Percentiles rank a stretch among this genome's conserved stretches.
These are phyloP conservation scores for Gorsachius goisagi DNA, from an alignment of 2,113 vertebrate genomes.

Conservation along the genomic window DNA sequence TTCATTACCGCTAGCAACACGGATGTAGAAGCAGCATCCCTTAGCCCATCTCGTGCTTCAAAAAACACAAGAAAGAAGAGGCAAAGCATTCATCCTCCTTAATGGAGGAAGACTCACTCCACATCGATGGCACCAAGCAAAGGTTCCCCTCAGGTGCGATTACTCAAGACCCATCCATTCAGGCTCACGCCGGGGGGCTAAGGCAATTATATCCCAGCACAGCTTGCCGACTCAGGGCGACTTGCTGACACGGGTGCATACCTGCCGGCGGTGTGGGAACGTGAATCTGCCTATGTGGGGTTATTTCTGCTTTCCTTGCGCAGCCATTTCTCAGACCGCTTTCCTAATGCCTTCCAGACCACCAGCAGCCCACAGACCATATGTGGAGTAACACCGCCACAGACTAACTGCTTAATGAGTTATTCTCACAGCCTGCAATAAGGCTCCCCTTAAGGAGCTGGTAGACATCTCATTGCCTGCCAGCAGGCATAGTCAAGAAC, in stretches of 20 bases:
- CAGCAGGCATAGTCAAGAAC: not conserved
- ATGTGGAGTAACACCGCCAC: not conserved
- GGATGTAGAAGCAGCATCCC: conserved; percentile 5
- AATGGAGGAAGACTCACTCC: not conserved
- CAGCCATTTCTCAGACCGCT: conserved; percentile 8
- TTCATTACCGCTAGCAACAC: conserved; percentile 22
- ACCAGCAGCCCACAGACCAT: conserved; percentile 17
- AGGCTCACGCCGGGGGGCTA: not conserved
- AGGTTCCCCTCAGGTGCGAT: not conserved
- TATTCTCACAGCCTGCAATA: conserved; percentile 11
- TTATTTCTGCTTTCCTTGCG: not conserved
- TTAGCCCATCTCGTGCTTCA: not conserved
- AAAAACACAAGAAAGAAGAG: not conserved
- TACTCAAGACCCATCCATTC: not conserved
- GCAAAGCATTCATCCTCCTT: not conserved
- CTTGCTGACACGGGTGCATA: not conserved
- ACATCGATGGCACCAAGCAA: not conserved
- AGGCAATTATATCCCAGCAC: not conserved
- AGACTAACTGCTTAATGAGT: conserved; percentile 41
- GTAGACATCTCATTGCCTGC: not conserved
- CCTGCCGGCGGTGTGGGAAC: not conserved
- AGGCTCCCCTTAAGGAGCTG: conserved; percentile 7
- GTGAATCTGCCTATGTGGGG: not conserved
- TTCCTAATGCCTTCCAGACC: conserved; percentile 62
- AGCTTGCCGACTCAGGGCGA: not conserved